Percentiles rank a stretch among this genome's conserved stretches.
These are phyloP conservation scores for Saguinus imperator DNA, from an alignment of 2,113 vertebrate genomes.

Conservation along the genomic window DNA sequence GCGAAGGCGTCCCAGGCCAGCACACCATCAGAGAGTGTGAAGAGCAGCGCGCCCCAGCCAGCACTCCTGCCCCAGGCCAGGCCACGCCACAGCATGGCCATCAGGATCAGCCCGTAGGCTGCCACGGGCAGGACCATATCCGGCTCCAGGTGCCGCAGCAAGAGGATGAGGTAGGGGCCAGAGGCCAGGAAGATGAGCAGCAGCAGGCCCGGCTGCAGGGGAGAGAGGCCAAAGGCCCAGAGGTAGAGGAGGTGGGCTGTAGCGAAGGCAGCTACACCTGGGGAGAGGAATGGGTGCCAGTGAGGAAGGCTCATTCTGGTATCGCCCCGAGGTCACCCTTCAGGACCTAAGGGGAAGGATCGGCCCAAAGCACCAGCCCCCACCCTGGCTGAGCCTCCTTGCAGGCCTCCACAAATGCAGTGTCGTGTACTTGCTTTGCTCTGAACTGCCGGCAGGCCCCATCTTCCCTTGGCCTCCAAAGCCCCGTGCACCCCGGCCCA, in stretches of 20 bases:
- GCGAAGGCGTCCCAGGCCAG: slow-evolving; percentile 86
- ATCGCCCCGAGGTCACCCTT: rapidly evolving
- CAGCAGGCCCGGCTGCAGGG: slow-evolving; percentile 53
- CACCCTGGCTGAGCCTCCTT: neutral
- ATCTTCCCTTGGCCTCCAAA: neutral
- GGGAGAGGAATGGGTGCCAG: neutral
- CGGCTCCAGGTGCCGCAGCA: slow-evolving; percentile 81
- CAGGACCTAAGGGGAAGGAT: neutral
- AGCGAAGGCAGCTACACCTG: slow-evolving; percentile 89
- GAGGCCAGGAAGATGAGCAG: slow-evolving; percentile 36
- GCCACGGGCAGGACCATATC: slow-evolving; percentile 78
- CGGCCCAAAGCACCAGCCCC: rapidly evolving
- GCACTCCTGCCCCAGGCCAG: slow-evolving; percentile 60
- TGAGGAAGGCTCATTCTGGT: neutral
- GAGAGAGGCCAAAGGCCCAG: slow-evolving; percentile 82
- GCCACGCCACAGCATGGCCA: slow-evolving; percentile 81
- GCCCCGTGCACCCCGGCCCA: neutral
- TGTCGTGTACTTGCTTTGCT: rapidly evolving
- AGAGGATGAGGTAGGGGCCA: slow-evolving; percentile 47
- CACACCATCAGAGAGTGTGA: slow-evolving; percentile 84
- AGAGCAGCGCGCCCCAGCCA: slow-evolving; percentile 83
- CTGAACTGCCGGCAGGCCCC: neutral
- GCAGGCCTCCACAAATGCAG: neutral
- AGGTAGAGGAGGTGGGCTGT: slow-evolving; percentile 87
- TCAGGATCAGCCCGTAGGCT: slow-evolving; percentile 81